phyloP scores from a whole-genome alignment of 2,888 invertebrate genomes.

The Dendrolimus pini region DNA sequence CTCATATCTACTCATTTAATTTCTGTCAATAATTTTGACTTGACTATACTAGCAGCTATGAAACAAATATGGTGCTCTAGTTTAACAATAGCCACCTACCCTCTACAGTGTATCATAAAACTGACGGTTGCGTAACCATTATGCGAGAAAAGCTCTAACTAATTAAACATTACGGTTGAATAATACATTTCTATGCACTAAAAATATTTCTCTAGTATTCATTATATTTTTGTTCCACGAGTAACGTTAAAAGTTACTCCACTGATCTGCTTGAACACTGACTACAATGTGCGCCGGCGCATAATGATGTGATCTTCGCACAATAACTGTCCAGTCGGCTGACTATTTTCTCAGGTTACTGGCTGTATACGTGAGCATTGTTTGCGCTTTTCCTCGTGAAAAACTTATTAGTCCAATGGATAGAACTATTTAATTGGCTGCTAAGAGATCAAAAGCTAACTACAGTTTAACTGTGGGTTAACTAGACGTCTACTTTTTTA shows the following conservation, averaged over 20 bases:
- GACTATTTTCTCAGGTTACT: slow-evolving; percentile 53
- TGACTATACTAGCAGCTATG: too few relatives aligned
- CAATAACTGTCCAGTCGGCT: slow-evolving; percentile 59
- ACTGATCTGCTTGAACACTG: slow-evolving; percentile 34
- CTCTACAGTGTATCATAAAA: too few relatives aligned
- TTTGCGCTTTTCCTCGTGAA: slow-evolving; percentile 64
- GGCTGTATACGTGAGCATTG: slow-evolving; percentile 42
- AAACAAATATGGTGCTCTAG: too few relatives aligned
- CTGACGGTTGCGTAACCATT: too few relatives aligned
- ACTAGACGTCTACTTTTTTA: neutral
- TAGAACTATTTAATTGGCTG: slow-evolving; percentile 8
- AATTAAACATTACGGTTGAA: too few relatives aligned
- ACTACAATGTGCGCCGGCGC: slow-evolving; percentile 45
- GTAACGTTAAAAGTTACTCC: neutral
- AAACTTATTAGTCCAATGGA: slow-evolving; percentile 40
- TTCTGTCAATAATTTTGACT: too few relatives aligned
- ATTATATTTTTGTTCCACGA: too few relatives aligned
- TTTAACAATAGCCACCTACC: too few relatives aligned
- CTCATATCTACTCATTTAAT: too few relatives aligned
- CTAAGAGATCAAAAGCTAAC: neutral
- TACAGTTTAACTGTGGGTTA: slow-evolving; percentile 11
- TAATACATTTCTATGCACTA: too few relatives aligned
- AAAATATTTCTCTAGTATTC: too few relatives aligned
- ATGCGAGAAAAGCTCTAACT: too few relatives aligned
- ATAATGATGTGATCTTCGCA: slow-evolving; percentile 45